phyloP scores from a whole-genome alignment of 2,113 vertebrate species.

The Perca schrenkii region DNA sequence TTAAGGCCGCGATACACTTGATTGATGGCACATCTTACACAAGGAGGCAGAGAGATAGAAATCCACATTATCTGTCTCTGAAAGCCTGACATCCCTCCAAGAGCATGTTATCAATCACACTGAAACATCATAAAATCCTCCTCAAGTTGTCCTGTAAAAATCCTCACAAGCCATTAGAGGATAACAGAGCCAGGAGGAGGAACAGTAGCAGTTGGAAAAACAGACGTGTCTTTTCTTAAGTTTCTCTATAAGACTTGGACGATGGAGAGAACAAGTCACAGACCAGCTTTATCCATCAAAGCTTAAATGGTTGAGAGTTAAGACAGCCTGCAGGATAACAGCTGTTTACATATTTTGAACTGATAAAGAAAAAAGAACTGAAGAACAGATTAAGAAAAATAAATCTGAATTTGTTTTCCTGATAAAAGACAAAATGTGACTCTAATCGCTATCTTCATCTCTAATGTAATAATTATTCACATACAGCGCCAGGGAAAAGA shows the following conservation, averaged over 20 bases:
- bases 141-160: slow-evolving; percentile 81
- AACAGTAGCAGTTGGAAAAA: slow-evolving; percentile 59
- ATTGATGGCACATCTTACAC: slow-evolving; percentile 81
- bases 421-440: slow-evolving; percentile 39
- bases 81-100: slow-evolving; percentile 81
- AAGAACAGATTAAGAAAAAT: neutral
- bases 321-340: slow-evolving; percentile 31
- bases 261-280: slow-evolving; percentile 3
- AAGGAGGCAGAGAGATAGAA: slow-evolving; percentile 84
- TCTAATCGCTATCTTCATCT: slow-evolving; percentile 54
- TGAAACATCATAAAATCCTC: slow-evolving; percentile 82
- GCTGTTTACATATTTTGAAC: slow-evolving; percentile 29
- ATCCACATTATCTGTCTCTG: slow-evolving; percentile 84
- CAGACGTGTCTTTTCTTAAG: slow-evolving; percentile 34
- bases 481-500: neutral
- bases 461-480: slow-evolving; percentile 51
- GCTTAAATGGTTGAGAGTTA: slow-evolving; percentile 11
- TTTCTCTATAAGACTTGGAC: slow-evolving; percentile 35
- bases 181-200: slow-evolving; percentile 63
- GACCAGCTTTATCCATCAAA: slow-evolving; percentile 40
- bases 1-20: slow-evolving; percentile 78
- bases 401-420: slow-evolving; percentile 8
- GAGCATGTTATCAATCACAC: slow-evolving; percentile 84
- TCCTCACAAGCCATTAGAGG: slow-evolving; percentile 76
- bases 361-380: slow-evolving; percentile 18